Percentiles rank a stretch among this genome's conserved stretches.
Evolutionary conservation across 2,113 vertebrate genomes (phyloP).

Genomic region (Pelecanus crispus): DNA sequence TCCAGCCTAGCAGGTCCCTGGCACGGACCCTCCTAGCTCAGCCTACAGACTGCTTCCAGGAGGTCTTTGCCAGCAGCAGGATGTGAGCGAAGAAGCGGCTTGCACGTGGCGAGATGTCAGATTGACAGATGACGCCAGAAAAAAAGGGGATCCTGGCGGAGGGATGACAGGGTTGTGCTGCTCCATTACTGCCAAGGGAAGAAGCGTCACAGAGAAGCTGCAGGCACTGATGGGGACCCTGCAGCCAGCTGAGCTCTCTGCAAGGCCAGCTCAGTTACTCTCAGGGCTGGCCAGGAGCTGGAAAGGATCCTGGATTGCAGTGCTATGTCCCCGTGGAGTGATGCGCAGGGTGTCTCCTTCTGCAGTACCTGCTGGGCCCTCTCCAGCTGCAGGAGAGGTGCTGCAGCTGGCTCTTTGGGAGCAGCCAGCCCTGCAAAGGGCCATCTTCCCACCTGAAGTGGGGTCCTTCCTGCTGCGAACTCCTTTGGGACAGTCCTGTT

Average conservation of each 20-base stretch:
- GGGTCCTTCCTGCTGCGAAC: accelerated
- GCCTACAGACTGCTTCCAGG: background rate
- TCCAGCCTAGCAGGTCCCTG: background rate
- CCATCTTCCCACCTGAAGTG: background rate
- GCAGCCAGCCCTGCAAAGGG: background rate
- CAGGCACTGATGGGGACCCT: background rate
- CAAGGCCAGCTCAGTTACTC: background rate
- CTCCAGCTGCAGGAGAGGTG: background rate
- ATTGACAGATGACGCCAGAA: background rate
- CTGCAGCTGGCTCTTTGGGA: background rate
- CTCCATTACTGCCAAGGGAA: background rate
- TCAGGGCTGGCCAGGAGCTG: background rate
- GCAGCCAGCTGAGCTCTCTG: background rate
- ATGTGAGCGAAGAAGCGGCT: background rate
- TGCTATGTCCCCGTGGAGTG: accelerated
- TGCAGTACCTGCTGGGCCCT: background rate
- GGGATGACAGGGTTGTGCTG: background rate
- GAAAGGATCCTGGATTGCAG: background rate
- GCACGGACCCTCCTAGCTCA: background rate
- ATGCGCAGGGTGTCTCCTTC: background rate
- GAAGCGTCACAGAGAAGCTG: background rate
- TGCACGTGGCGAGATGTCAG: background rate
- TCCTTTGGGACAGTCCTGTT: background rate
- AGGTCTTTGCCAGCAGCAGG: background rate
- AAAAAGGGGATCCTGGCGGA: background rate